Evolutionary conservation across 2,113 vertebrate species (phyloP).

Genomic region (Oceanodroma tethys): DNA sequence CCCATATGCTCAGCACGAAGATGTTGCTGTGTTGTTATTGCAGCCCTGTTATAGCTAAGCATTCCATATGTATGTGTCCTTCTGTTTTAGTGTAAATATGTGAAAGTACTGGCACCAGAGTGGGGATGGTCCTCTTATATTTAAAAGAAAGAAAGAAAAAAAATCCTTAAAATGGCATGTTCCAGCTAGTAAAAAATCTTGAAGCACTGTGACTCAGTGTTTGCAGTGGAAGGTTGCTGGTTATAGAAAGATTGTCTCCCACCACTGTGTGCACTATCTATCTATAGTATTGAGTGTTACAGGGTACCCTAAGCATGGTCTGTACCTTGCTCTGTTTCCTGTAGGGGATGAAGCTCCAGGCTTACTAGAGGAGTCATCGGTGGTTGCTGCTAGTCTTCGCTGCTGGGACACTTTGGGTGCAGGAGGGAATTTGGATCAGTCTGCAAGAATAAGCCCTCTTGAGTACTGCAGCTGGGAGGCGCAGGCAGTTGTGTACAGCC

Average conservation of each 20-base stretch:
- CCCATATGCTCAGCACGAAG: neutral
- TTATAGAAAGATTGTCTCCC: neutral
- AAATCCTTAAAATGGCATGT: neutral
- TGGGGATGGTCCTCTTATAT: fast-evolving
- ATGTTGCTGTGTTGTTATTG: neutral
- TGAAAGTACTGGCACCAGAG: neutral
- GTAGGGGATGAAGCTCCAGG: neutral
- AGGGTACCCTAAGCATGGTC: neutral
- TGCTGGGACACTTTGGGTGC: neutral
- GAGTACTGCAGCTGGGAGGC: neutral
- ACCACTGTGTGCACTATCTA: neutral
- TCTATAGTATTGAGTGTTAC: neutral
- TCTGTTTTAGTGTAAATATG: neutral
- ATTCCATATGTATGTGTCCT: neutral
- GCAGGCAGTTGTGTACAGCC: neutral
- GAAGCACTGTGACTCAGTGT: neutral
- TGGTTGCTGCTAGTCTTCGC: neutral
- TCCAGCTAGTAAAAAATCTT: neutral
- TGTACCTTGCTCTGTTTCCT: neutral
- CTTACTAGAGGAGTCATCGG: neutral
- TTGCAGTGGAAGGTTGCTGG: neutral
- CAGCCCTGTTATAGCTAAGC: neutral
- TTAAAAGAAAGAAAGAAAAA: neutral
- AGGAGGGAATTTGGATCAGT: neutral
- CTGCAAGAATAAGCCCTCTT: neutral